Base-by-base conservation (phyloP, 2,888 invertebrate species). In the Ochropleura leucogaster region DNA sequence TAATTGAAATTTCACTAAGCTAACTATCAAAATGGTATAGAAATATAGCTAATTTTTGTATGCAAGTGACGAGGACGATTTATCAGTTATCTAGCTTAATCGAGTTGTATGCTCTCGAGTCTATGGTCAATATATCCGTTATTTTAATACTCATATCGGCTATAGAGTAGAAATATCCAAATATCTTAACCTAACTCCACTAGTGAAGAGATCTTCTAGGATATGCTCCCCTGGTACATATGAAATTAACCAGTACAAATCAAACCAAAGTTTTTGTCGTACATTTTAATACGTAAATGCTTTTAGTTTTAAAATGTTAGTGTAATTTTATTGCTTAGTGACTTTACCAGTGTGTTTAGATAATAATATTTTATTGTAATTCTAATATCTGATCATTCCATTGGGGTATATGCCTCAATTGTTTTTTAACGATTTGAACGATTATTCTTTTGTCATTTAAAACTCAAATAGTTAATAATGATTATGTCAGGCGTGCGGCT, bases 291-390 rank as follows among this genome's bases (percentile, higher is more conserved):
- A 83, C 60, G 66, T 73, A 70, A 77, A 72, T 72, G 49, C 47
- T 76, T 77, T 72, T 79, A 73, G 55, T 73, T 82, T 63, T 68
- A n/a, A 69, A 68, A 66, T 69, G n/a, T 72, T 65, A 70, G 68
- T 79, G 66, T 63, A 60, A 57, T 64, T 49, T 47, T 66, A 68
- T 53, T 40, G 51, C 18, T 63, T 82, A 72, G 66, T 67, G 57
- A 70, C 40, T 72, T 55, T 68, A 84, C 46, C 72, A 68, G 85
- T 83, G 82, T 83, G 82, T 75, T 80, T 85, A 74, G 70, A 68
- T 67, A 30, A 67, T 85, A 72, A 44, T 72, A 18, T 81, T 67
- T 71, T 73, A 53, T 68, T 55, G 44, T 81, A 63, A 49, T 84
- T 14, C 55, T 78, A 74, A 51, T 64, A 66, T 42, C n/a, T 42